Percentiles rank a stretch among this genome's conserved stretches.
These are phyloP conservation scores for Pangasianodon gigas DNA, from an alignment of 2,113 vertebrate species.

Conservation along the genomic window DNA sequence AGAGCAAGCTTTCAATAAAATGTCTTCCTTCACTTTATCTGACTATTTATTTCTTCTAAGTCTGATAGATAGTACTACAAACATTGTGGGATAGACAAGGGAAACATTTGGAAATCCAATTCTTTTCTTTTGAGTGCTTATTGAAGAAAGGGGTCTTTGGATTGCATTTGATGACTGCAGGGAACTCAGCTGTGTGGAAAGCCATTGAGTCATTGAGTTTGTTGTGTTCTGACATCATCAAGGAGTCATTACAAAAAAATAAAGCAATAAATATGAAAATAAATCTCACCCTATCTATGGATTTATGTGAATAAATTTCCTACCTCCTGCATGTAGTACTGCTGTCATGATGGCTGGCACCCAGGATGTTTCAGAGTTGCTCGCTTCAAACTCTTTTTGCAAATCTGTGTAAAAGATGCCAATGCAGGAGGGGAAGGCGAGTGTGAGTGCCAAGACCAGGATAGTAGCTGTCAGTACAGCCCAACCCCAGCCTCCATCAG, in stretches of 20 bases:
- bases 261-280: neutral
- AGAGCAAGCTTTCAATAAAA: neutral
- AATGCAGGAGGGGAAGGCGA: constrained; percentile 77
- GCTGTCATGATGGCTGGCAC: constrained; percentile 81
- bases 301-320: constrained; percentile 49
- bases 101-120: neutral
- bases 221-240: neutral
- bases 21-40: neutral
- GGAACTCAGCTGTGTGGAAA: neutral
- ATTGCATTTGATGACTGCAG: neutral
- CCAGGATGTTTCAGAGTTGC: constrained; percentile 82
- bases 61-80: neutral
- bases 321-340: constrained; percentile 79
- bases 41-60: neutral
- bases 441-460: constrained; percentile 74
- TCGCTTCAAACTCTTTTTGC: constrained; percentile 78
- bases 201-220: neutral
- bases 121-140: neutral
- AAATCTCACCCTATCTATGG: neutral
- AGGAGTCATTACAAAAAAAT: neutral
- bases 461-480: constrained; percentile 76
- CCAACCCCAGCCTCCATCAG: constrained; percentile 80
- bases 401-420: constrained; percentile 84
- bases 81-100: neutral
- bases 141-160: neutral